Conservation (phyloP, 2,113 vertebrate genomes). For the Thomomys bottae region DNA sequence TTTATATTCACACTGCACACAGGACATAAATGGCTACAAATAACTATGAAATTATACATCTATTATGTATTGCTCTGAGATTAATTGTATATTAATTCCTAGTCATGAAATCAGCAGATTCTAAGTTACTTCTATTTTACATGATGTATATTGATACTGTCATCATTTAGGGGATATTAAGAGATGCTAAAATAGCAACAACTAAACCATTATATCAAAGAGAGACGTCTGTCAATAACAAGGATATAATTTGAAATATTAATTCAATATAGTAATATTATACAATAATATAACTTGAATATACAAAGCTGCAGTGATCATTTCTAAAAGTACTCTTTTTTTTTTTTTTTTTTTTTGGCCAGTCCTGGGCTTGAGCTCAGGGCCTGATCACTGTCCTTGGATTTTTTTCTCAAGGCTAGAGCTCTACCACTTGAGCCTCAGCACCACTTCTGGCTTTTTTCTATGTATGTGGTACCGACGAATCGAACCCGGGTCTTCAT, state of each 20-base stretch:
- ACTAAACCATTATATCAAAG: constrained; percentile 15
- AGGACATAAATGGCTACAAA: constrained; percentile 29
- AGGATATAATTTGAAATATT: constrained; percentile 32
- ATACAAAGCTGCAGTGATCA: background rate
- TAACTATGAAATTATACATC: constrained; percentile 15
- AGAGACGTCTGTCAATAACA: background rate
- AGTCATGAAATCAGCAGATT: constrained; percentile 38
- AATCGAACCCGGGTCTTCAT: too few relatives aligned
- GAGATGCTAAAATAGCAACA: constrained; percentile 44
- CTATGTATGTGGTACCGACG: too few relatives aligned
- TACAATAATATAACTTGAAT: constrained; percentile 13
- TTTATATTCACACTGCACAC: constrained; percentile 35
- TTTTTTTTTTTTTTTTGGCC: too few relatives aligned
- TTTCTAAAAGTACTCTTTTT: too few relatives aligned
- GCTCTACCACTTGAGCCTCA: too few relatives aligned
- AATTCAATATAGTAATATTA: constrained; percentile 17
- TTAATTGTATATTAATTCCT: background rate
- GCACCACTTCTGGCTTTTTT: too few relatives aligned
- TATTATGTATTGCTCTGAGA: constrained; percentile 18
- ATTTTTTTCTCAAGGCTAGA: too few relatives aligned
- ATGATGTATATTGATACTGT: background rate
- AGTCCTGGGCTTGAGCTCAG: too few relatives aligned
- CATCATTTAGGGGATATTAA: constrained; percentile 16
- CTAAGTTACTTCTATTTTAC: constrained; percentile 21
- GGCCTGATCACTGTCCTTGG: too few relatives aligned